A percentile compares a stretch with the other conserved stretches of the same genome.
These are phyloP conservation scores for Fratercula arctica DNA, from an alignment of 2,797 vertebrate genomes.

Conservation along the genomic window DNA sequence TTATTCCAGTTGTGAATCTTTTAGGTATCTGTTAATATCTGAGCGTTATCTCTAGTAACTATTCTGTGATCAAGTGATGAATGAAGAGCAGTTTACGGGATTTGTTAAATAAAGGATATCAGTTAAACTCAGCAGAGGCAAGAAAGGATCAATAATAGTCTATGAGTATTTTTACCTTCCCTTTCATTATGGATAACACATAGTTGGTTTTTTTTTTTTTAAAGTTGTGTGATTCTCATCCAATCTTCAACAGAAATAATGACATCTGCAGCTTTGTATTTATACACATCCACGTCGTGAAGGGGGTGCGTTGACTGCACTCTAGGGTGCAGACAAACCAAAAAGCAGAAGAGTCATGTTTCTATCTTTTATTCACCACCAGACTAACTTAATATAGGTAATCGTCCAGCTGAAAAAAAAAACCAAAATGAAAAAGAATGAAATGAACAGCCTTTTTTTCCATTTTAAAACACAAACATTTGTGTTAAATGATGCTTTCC, in stretches of 20 bases:
- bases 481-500: constrained; percentile 9
- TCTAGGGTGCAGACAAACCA: background rate
- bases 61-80: background rate
- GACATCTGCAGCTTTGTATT: background rate
- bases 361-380: constrained; percentile 23
- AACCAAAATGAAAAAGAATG: background rate
- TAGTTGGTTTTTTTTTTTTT: background rate
- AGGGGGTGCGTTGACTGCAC: background rate
- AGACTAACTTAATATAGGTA: constrained; percentile 27
- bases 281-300: background rate
- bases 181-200: background rate
- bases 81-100: background rate
- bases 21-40: background rate
- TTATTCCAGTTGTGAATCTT: background rate
- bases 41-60: background rate
- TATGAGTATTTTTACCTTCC: background rate
- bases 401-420: background rate
- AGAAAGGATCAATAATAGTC: background rate
- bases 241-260: background rate
- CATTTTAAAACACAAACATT: background rate
- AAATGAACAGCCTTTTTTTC: background rate
- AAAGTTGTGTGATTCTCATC: background rate
- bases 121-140: background rate
- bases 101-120: background rate
- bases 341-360: background rate